These are phyloP conservation scores for Torymus auratus DNA, from an alignment of 2,888 invertebrate species.

Conservation along the genomic window DNA sequence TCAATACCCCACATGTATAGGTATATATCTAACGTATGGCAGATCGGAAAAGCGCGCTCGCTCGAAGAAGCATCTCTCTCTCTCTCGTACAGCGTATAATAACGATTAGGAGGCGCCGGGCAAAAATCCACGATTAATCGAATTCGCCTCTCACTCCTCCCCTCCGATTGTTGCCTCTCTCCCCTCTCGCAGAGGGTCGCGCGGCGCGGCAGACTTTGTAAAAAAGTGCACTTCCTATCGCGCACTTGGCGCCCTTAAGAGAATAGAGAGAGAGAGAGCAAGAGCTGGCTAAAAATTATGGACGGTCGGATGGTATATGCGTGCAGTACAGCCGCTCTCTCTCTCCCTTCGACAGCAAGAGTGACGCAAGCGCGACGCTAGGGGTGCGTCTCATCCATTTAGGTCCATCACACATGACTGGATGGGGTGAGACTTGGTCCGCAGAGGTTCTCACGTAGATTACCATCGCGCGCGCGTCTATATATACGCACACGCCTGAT, in stretches of 20 bases:
- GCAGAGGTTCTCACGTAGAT: constrained; percentile 75
- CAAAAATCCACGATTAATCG: constrained; percentile 45
- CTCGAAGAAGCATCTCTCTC: constrained; percentile 3
- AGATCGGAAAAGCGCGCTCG: too few species aligned
- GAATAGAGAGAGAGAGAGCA: constrained; percentile 2
- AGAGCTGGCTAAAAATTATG: constrained; percentile 69
- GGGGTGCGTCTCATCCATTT: constrained; percentile 77
- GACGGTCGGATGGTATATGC: constrained; percentile 70
- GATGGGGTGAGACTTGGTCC: constrained; percentile 75
- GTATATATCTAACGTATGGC: too few species aligned
- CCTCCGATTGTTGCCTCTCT: neutral
- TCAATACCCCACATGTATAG: too few species aligned
- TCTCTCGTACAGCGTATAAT: neutral
- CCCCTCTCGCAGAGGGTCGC: neutral
- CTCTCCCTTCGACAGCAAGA: constrained; percentile 15
- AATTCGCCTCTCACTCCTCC: constrained; percentile 22
- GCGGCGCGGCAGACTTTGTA: constrained; percentile 34
- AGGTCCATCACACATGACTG: constrained; percentile 76
- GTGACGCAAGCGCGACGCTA: constrained; percentile 44
- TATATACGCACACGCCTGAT: constrained; percentile 36
- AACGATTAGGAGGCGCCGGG: constrained; percentile 33
- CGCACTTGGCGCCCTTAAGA: constrained; percentile 1
- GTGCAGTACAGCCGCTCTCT: constrained; percentile 1
- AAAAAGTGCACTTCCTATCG: constrained; percentile 50
- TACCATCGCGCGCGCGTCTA: constrained; percentile 62